Base-by-base conservation (phyloP, 30 jellyfish, hydroid and myxozoan species). In the Chironex yamaguchii region DNA sequence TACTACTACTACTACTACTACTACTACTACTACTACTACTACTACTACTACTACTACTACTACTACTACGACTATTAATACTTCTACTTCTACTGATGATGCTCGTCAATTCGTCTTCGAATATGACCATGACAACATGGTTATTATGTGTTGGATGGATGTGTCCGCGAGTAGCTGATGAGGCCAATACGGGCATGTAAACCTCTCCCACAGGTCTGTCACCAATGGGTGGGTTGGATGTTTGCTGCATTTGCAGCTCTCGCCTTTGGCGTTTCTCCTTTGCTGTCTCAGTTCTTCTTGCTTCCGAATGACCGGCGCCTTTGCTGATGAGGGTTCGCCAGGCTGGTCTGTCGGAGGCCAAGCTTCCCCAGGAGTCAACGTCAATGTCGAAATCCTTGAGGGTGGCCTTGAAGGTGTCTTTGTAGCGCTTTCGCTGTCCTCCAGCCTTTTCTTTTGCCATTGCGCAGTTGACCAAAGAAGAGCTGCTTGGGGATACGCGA, bases 131-230 rank as follows among this genome's bases (percentile, higher is more conserved):
- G 77, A 27, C 77, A 63, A 2, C 2, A 63, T 4, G 62, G 13
- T 4, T 22, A 17, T 1, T 1, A 1, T 9, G 77, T 4, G 13
- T 63, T 2, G 20, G 1, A 63, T 22, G 49, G 20, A 50, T 63
- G 77, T 2, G 77, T 63, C 77, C 77, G 58, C 4, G 3, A n/a
- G 58, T 63, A 50, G 77, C 77, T 63, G 2, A 63, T 1, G 42
- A 63, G 4, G 77, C 77, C 77, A 27, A 63, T 63, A 21, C 77
- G 77, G 42, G 77, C 77, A 63, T 27, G 77, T 42, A 63, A 63
- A 1, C 42, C 77, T 11, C 11, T 52, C 69, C 69, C 69, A 52
- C 69, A 52, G 2, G 69, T 52, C 69, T 52, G 69, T 20, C 69
- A 52, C 69, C 69, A 52, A 31, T 52, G 69, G 69, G 69, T 52